phyloP scores from a whole-genome alignment of 2,797 vertebrate genomes.

The Spatula clypeata region DNA sequence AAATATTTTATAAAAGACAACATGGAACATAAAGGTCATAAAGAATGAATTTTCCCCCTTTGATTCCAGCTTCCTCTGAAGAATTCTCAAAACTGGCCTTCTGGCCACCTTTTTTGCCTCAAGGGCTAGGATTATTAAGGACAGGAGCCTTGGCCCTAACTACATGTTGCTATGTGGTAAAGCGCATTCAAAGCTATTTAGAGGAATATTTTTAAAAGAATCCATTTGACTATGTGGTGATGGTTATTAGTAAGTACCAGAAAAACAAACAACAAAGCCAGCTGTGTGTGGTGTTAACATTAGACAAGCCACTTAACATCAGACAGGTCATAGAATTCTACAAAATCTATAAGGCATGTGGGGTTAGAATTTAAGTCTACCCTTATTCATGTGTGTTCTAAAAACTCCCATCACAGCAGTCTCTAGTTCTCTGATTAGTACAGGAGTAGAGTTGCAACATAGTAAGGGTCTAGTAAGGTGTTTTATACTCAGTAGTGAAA shows the following conservation, averaged over 20 bases:
- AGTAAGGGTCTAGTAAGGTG: background rate
- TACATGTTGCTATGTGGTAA: fast-evolving
- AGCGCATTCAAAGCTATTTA: background rate
- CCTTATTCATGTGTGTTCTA: background rate
- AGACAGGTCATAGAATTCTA: too few species aligned
- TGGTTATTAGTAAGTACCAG: background rate
- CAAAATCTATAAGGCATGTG: too few species aligned
- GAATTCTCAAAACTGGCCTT: too few species aligned
- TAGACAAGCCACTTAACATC: background rate
- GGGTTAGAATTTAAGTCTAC: background rate
- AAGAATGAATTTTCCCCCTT: background rate
- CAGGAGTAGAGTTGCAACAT: background rate
- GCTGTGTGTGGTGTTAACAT: background rate
- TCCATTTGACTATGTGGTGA: background rate
- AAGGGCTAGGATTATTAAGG: background rate
- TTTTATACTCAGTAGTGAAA: background rate
- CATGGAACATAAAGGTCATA: fast-evolving
- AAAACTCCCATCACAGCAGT: background rate
- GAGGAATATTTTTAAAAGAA: background rate
- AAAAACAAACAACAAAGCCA: background rate
- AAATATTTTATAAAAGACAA: background rate
- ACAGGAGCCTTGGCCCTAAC: background rate
- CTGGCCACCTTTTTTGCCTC: background rate
- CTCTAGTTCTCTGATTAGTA: background rate
- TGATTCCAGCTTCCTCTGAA: background rate